Evolutionary conservation across 2,797 vertebrate genomes (phyloP), one percentile per base, ranked within the genome.

Genomic region (Botia kubotai): DNA sequence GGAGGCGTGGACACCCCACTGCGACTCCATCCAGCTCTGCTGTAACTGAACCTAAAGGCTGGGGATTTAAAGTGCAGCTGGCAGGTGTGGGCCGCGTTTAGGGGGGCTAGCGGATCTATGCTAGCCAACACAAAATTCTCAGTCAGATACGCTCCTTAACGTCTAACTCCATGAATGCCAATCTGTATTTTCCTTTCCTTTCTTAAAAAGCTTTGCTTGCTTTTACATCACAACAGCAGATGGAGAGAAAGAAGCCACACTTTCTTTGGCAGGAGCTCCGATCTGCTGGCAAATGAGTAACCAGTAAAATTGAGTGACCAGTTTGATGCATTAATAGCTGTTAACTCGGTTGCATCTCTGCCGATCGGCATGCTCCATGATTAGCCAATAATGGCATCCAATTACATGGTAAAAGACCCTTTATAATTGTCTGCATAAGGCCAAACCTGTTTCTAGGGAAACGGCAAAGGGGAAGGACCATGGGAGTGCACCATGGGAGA

Each of bases 61-160:
- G 87, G 88, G 87, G 91, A 88, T 91, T 95, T 91, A 88, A 92
- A 93, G 90, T 94, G 91, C 95, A 97, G 94, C 95, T 96, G 95
- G 95, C 93, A 94, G 94, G 89, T 93, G 94, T 88, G 90, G 89
- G 85, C 70, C 19, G 2, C 2, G 8, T 69, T 77, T 60, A 68
- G 26, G 72, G 36, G 79, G 69, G 72, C 50, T 75, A 48, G 60
- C 6, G 55, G 70, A 65, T 39, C 57, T 76, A 80, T 83, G 69
- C 71, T 62, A 77, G 87, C 89, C 68, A 48, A 75, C 86, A 92
- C 89, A 93, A 89, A 81, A 79, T 83, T 72, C 85, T 92, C 75
- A 84, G 88, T 93, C 87, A 87, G 79, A 85, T 86, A 60, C 68
- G 78, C 70, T 80, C 74, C 52, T 87, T 36, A 14, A 85, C 57